A percentile compares a stretch with the other conserved stretches of the same genome.
These are phyloP conservation scores for Tamias sibiricus DNA, from an alignment of 2,113 vertebrate species.

Conservation along the genomic window DNA sequence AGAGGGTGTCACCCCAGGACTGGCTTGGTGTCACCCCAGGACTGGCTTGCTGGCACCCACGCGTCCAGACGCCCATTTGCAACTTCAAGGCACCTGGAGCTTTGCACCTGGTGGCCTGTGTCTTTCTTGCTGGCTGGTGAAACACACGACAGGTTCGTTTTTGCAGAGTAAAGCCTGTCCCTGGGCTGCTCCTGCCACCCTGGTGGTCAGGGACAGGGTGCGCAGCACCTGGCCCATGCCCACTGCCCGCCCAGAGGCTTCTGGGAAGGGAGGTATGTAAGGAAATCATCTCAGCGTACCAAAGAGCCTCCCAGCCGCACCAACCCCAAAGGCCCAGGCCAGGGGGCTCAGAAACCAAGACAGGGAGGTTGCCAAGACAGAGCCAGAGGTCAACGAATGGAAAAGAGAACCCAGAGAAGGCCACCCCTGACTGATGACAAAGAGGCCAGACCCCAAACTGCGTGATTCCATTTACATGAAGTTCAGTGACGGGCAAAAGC, in stretches of 20 bases:
- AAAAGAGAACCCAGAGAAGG: background rate
- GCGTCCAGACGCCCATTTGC: background rate
- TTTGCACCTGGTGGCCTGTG: background rate
- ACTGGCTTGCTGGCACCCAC: background rate
- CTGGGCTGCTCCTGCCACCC: background rate
- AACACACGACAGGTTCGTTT: background rate
- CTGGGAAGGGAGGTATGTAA: background rate
- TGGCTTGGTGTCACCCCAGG: background rate
- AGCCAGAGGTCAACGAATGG: background rate
- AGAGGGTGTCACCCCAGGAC: background rate
- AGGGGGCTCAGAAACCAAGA: background rate
- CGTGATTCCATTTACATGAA: background rate
- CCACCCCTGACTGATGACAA: background rate
- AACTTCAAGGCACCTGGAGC: background rate
- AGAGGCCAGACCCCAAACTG: background rate
- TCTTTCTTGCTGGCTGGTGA: background rate
- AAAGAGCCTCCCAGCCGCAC: background rate
- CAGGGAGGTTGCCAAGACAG: background rate
- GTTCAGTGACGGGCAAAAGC: background rate
- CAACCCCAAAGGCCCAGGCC: background rate
- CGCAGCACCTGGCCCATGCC: rapidly evolving
- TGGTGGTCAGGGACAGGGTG: background rate
- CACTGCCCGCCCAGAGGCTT: background rate
- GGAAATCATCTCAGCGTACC: background rate
- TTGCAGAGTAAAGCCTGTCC: background rate